Evolutionary conservation across 2,888 invertebrate species (phyloP), one percentile per base, ranked within the genome.

Genomic region (Seira musarum): DNA sequence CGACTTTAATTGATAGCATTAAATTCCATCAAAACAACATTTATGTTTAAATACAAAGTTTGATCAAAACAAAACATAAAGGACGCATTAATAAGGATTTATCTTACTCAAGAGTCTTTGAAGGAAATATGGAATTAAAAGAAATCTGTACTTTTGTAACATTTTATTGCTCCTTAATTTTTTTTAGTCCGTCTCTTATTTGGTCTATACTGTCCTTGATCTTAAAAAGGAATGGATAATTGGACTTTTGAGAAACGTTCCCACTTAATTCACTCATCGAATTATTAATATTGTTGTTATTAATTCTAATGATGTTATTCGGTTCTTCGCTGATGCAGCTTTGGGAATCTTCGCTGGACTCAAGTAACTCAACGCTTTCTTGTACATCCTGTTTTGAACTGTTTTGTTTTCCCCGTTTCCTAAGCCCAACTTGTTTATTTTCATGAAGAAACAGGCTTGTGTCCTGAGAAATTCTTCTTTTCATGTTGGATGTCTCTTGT

Each of bases 171-270:
- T 75, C 68, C n/a, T 75, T 75, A 60, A 75, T 63, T 75, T 75
- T 75, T 25, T n/a, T 67, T 1, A 75, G 46, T 46, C 68, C 63
- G 8, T 75, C 75, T 68, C 30, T 60, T 49, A 75, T 68, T 24
- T 75, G 67, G 15, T 75, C 75, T 3, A 75, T 22, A 30, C 75
- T 68, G 25, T 75, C 75, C 68, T 75, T 67, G 68, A 75, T 46
- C 21, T 63, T 75, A 13, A 40, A 61, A 5, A 75, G 3, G 19
- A 75, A 61, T 8, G 75, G 68, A 25, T 68, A 75, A 24, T 68
- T 40, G 15, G 46, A n/a, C 46, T 40, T 17, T 8, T 25, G 2
- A 60, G 46, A 19, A 22, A n/a, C 25, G 6, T 24, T 60, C 19
- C 70, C 35, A 10, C n/a, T n/a, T n/a, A n/a, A n/a, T n/a, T n/a